These are phyloP conservation scores for Geodia barretti DNA, from an alignment of 37 sponge, comb jelly and placozoan species.

Conservation along the genomic window DNA sequence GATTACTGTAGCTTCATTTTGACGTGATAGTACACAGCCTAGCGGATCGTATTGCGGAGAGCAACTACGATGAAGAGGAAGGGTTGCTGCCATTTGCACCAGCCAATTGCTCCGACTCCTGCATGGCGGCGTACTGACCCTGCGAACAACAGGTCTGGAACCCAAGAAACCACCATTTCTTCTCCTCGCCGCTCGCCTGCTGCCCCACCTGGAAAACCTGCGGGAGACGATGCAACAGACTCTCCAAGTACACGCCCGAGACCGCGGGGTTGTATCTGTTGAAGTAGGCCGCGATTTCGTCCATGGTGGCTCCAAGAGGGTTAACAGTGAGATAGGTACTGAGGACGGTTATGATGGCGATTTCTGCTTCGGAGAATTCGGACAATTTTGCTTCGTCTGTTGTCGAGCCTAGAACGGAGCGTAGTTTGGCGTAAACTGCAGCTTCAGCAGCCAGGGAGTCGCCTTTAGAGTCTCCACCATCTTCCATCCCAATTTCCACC, in stretches of 20 bases:
- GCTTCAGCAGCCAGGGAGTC: slow-evolving; percentile 62
- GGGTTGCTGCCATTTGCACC: no score
- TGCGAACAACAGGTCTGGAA: slow-evolving; percentile 65
- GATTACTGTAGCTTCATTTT: no score
- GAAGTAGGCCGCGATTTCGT: slow-evolving; percentile 69
- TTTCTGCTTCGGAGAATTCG: slow-evolving; percentile 61
- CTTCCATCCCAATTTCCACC: not conserved
- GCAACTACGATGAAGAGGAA: no score
- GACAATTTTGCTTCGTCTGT: not conserved
- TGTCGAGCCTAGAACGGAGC: slow-evolving; percentile 23
- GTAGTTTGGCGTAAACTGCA: slow-evolving; percentile 63
- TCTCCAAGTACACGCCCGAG: slow-evolving; percentile 64
- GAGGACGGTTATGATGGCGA: slow-evolving; percentile 67
- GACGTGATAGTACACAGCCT: no score
- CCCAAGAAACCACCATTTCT: slow-evolving; percentile 86
- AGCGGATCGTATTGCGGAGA: no score
- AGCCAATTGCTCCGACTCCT: not conserved
- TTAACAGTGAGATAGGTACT: slow-evolving; percentile 80
- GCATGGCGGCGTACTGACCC: not conserved
- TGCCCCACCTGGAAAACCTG: slow-evolving; percentile 70
- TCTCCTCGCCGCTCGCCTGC: slow-evolving; percentile 14
- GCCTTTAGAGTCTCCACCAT: not conserved
- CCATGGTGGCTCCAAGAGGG: slow-evolving; percentile 77
- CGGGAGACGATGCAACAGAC: slow-evolving; percentile 63
- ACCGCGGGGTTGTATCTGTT: slow-evolving; percentile 49